Conservation (phyloP, 2,113 vertebrate species). For the Triplophysa rosa region DNA sequence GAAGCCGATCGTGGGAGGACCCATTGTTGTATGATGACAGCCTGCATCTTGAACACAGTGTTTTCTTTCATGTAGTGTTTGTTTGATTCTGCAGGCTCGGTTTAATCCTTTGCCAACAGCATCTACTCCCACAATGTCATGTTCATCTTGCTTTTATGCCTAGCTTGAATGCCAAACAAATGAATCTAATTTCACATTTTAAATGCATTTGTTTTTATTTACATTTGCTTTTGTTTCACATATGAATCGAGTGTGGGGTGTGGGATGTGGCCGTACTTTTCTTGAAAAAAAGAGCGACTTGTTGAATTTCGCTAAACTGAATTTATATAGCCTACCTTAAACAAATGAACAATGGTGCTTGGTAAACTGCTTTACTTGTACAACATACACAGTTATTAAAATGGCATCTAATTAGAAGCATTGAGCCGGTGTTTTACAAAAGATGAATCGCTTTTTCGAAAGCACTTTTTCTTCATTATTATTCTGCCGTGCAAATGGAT, state of each 20-base stretch:
- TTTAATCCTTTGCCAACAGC: conserved; percentile 31
- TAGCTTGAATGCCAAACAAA: conserved; percentile 15
- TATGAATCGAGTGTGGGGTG: neutral
- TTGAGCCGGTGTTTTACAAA: conserved; percentile 69
- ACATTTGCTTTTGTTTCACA: neutral
- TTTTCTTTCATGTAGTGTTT: conserved; percentile 1
- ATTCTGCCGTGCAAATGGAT: conserved; percentile 72
- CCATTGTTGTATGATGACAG: conserved; percentile 8
- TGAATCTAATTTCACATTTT: conserved; percentile 20
- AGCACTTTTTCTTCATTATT: conserved; percentile 76
- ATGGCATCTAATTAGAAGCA: conserved; percentile 72
- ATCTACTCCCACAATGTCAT: conserved; percentile 18
- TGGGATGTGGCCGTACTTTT: neutral
- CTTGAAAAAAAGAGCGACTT: conserved; percentile 45
- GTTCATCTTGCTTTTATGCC: neutral
- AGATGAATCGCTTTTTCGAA: conserved; percentile 74
- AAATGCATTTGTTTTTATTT: neutral
- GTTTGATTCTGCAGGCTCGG: conserved; percentile 24
- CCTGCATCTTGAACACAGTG: neutral
- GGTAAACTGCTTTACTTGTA: conserved; percentile 70
- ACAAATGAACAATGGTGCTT: conserved; percentile 72
- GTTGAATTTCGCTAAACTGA: conserved; percentile 50
- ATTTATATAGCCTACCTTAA: conserved; percentile 60
- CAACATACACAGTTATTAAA: conserved; percentile 73
- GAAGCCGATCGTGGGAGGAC: conserved; percentile 18